Conservation (phyloP, 1,140 invertebrate genomes). For the Cotesia vestalis region DNA sequence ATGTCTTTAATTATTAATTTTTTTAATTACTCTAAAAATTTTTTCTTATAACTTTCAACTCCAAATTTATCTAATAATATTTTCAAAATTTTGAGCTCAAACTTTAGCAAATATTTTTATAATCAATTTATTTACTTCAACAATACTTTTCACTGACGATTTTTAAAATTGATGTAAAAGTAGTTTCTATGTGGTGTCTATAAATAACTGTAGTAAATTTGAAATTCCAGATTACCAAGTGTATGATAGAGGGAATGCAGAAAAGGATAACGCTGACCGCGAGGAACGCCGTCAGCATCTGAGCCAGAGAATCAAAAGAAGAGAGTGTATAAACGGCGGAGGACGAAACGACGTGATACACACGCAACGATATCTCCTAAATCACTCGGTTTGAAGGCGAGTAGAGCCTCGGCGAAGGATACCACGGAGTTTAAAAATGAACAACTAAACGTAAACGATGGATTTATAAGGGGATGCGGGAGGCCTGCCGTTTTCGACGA, state of each 20-base stretch:
- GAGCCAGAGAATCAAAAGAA: slow-evolving; percentile 20
- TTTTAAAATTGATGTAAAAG: neutral
- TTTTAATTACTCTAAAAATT: too few relatives aligned
- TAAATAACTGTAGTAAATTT: too few relatives aligned
- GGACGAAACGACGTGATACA: slow-evolving; percentile 52
- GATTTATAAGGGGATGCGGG: slow-evolving; percentile 58
- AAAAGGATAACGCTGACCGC: too few relatives aligned
- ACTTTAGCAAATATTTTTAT: neutral
- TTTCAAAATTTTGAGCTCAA: neutral
- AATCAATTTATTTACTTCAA: neutral
- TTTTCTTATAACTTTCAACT: too few relatives aligned
- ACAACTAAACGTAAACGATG: slow-evolving; percentile 50
- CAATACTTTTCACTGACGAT: neutral
- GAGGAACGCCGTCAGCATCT: neutral
- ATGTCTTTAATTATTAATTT: too few relatives aligned
- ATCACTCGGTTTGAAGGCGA: slow-evolving; percentile 48
- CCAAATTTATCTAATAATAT: too few relatives aligned
- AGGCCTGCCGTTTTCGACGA: slow-evolving; percentile 53
- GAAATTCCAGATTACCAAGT: too few relatives aligned
- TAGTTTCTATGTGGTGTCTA: too few relatives aligned
- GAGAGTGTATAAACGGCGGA: slow-evolving; percentile 30
- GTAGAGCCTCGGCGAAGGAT: slow-evolving; percentile 27
- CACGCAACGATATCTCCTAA: slow-evolving; percentile 55
- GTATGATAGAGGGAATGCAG: too few relatives aligned
- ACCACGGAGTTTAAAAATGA: slow-evolving; percentile 29